phyloP scores from a whole-genome alignment of 2,888 invertebrate species.

The Apotomis betuletana region DNA sequence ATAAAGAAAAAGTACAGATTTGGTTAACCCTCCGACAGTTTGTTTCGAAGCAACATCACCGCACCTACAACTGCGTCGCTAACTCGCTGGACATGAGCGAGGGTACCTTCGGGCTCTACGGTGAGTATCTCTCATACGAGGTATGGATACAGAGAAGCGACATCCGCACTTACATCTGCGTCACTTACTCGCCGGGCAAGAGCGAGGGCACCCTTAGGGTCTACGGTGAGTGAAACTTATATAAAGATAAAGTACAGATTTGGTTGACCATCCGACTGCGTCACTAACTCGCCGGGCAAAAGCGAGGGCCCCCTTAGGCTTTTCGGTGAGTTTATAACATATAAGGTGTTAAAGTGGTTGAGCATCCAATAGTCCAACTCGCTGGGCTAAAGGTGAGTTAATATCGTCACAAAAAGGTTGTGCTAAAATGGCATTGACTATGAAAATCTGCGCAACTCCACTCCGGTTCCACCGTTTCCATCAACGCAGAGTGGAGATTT shows the following conservation, averaged over 20 bases:
- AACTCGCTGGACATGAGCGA: conserved; percentile 91
- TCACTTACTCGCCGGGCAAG: conserved; percentile 90
- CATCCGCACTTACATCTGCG: conserved; percentile 90
- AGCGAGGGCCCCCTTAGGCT: no score
- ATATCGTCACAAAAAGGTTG: no score
- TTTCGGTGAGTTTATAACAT: conserved; percentile 59
- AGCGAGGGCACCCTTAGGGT: conserved; percentile 90
- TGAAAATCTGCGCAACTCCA: no score
- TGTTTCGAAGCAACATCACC: no score
- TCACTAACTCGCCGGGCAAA: no score
- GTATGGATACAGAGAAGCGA: conserved; percentile 87
- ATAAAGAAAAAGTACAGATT: no score
- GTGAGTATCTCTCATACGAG: conserved; percentile 84
- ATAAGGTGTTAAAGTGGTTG: conserved; percentile 90
- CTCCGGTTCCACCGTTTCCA: no score
- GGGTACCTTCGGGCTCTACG: conserved; percentile 88
- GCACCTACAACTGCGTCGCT: conserved; percentile 91
- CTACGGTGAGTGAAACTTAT: conserved; percentile 71
- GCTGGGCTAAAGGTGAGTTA: conserved; percentile 84
- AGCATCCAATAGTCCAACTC: conserved; percentile 88
- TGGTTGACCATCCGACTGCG: no score
- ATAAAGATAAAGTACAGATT: no score
- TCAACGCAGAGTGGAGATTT: no score
- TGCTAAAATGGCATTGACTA: no score
- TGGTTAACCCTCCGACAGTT: no score